Base-by-base conservation (phyloP, 2,113 vertebrate species). In the Telmatochromis brachygnathus region DNA sequence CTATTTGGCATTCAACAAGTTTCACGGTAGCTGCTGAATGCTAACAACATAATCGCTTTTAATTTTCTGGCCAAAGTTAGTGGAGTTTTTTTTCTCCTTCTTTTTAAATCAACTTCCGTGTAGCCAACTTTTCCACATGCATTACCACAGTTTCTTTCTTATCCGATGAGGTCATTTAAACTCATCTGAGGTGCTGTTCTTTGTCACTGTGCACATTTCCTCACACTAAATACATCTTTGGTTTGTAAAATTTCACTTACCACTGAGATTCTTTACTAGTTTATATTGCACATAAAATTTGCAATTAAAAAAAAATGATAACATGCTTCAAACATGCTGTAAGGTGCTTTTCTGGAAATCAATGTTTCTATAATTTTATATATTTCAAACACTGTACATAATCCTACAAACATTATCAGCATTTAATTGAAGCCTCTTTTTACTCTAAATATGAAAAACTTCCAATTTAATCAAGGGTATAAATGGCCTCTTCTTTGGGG, bases 81-180 rank as follows among this genome's bases (percentile, higher is more conserved):
- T 28, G 28, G 15, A 73, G 60, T 3, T 60, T 37, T 2, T 60
- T 28, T 2, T 1, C 2, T 2, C 17, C 70, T 54, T 7, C 60
- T 89, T 65, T 13, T 30, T 30, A 30, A 91, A 35, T 53, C 65
- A 3, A 94, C 93, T 89, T 94, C 33, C 91, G 9, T 65, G 68
- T 19, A 28, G 45, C 91, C 85, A 84, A 80, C 88, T 83, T 26
- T 83, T 55, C 49, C 89, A 95, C 94, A 80, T 95, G 86, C 93
- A 30, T 51, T 70, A 83, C 60, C 47, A 26, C 87, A 86, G 42
- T 84, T 89, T 82, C 70, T 58, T 89, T 55, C 6, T 75, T 4
- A 79, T 68, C 81, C 49, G 45, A 58, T 23, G 73, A 79, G 6
- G 58, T 58, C n/a, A 15, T 0, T 17, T 15, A 82, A 82, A 28